Conservation (phyloP, 2,797 vertebrate species). For the Poecilia gillii region DNA sequence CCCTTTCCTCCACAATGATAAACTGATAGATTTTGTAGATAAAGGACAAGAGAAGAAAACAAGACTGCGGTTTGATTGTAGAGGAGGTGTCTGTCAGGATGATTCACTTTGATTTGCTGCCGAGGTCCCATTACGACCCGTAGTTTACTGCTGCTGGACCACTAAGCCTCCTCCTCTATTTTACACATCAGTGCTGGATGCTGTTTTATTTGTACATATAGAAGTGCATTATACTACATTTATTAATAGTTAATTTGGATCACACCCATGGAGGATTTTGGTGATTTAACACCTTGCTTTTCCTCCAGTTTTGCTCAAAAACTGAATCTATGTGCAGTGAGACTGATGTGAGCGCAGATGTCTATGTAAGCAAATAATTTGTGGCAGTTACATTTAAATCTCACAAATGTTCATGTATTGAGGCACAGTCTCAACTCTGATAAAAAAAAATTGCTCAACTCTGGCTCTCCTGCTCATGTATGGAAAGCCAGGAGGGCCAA, state of each 20-base stretch:
- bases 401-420: too few species aligned
- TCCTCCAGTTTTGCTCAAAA: too few species aligned
- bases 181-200: slow-evolving; percentile 2
- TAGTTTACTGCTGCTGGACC: slow-evolving; percentile 27
- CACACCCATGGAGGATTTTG: too few species aligned
- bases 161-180: slow-evolving; percentile 34
- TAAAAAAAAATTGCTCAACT: too few species aligned
- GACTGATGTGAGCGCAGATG: too few species aligned
- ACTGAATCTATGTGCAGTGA: too few species aligned
- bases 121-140: slow-evolving; percentile 30
- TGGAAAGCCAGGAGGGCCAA: too few species aligned
- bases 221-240: neutral
- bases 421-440: too few species aligned
- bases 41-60: slow-evolving; percentile 30
- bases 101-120: slow-evolving; percentile 52
- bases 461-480: too few species aligned
- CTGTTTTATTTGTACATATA: slow-evolving; percentile 1
- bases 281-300: too few species aligned
- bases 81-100: slow-evolving; percentile 42
- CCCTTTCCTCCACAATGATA: slow-evolving; percentile 16
- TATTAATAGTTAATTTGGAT: neutral
- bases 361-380: too few species aligned
- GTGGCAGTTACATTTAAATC: too few species aligned
- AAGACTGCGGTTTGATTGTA: slow-evolving; percentile 36
- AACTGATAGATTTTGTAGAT: slow-evolving; percentile 25